Conservation (phyloP, 2,888 invertebrate genomes). For the Cephonodes hylas region DNA sequence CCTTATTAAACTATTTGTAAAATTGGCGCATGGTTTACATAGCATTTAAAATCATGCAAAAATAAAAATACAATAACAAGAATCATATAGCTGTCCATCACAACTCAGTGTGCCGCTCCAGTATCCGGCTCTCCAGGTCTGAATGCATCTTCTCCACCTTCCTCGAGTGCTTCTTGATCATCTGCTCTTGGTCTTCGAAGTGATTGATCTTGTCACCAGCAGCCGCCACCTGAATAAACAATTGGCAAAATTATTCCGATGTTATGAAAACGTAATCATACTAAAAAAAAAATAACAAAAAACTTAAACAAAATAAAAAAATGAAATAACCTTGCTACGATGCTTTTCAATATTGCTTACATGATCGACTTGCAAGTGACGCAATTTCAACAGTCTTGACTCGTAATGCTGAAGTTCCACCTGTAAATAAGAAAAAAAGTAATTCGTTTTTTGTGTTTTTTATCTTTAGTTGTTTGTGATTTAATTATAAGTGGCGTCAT, state of each 20-base stretch:
- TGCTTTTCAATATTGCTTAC: conserved; percentile 86
- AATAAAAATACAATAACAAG: conserved; percentile 18
- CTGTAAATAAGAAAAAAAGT: conserved; percentile 53
- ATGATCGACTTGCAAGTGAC: conserved; percentile 91
- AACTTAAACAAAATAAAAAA: conserved; percentile 14
- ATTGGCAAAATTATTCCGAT: too few relatives aligned
- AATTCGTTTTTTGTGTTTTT: too few relatives aligned
- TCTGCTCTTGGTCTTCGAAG: conserved; percentile 85
- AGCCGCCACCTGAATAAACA: conserved; percentile 69
- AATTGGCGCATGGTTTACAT: not conserved
- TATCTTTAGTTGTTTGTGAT: too few relatives aligned
- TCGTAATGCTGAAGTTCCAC: conserved; percentile 94
- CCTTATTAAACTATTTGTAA: not conserved
- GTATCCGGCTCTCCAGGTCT: conserved; percentile 88
- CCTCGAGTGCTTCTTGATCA: conserved; percentile 90
- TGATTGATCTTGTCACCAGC: conserved; percentile 84
- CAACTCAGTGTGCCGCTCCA: conserved; percentile 88
- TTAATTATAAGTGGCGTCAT: too few relatives aligned
- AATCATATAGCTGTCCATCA: conserved; percentile 56
- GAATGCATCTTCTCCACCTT: conserved; percentile 93
- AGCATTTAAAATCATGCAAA: too few relatives aligned
- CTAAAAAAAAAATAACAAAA: not conserved
- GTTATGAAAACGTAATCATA: not conserved
- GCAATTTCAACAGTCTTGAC: conserved; percentile 89
- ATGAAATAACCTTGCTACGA: conserved; percentile 76